These are phyloP conservation scores for Mesoligia furuncula DNA, from an alignment of 2,888 invertebrate species.

Conservation along the genomic window DNA sequence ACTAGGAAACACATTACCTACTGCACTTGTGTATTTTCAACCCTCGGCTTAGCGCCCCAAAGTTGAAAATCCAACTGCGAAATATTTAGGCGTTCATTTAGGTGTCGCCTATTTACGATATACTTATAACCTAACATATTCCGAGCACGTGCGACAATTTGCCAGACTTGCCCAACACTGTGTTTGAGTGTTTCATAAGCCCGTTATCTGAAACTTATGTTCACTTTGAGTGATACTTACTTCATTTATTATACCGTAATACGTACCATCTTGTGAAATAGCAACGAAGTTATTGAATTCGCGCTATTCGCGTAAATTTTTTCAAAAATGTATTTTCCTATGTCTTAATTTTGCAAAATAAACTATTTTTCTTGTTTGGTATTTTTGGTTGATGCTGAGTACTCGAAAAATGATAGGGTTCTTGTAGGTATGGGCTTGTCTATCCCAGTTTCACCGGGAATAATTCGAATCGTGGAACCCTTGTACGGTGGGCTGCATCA, in stretches of 20 bases:
- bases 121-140: not conserved
- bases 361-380: too few species aligned
- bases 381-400: too few species aligned
- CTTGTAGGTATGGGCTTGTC: too few species aligned
- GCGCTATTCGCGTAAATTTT: too few species aligned
- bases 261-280: not conserved
- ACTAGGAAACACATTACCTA: not conserved
- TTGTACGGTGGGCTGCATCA: too few species aligned
- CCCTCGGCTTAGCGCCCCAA: not conserved
- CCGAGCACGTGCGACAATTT: slow-evolving; percentile 38
- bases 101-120: not conserved
- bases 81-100: not conserved
- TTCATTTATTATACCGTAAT: not conserved
- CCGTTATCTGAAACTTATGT: slow-evolving; percentile 35
- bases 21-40: not conserved
- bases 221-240: slow-evolving; percentile 18
- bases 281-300: not conserved
- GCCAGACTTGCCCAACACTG: slow-evolving; percentile 20
- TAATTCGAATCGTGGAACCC: too few species aligned
- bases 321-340: too few species aligned
- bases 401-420: too few species aligned
- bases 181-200: slow-evolving; percentile 32
- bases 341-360: too few species aligned
- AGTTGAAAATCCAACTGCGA: not conserved
- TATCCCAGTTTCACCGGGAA: too few species aligned